phyloP scores from a whole-genome alignment of 2,888 invertebrate genomes.

The Teinopalpus imperialis region DNA sequence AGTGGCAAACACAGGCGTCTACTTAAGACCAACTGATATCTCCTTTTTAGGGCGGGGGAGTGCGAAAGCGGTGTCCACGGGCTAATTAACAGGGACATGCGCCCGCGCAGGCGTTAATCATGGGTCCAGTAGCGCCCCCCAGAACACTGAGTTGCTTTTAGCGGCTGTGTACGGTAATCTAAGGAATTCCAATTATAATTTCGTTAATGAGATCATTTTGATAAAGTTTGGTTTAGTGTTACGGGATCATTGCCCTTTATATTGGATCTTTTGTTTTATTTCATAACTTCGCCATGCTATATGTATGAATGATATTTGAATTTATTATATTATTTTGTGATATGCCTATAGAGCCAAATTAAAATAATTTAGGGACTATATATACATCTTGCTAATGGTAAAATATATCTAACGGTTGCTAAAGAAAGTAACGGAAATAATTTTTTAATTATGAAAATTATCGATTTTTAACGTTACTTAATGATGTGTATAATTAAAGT shows the following conservation, averaged over 20 bases:
- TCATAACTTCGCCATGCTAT: no score
- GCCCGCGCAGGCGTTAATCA: constrained; percentile 67
- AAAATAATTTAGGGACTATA: no score
- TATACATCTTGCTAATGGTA: no score
- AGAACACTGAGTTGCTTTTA: constrained; percentile 75
- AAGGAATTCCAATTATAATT: constrained; percentile 68
- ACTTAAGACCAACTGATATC: constrained; percentile 65
- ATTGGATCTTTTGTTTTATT: no score
- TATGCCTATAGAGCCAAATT: no score
- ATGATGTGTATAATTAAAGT: no score
- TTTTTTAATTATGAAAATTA: no score
- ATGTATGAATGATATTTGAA: no score
- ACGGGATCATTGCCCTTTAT: constrained; percentile 23
- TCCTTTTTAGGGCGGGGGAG: constrained; percentile 70
- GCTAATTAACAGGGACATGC: constrained; percentile 77
- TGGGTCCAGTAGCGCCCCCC: constrained; percentile 47
- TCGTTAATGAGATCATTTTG: constrained; percentile 45
- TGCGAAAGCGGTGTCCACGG: constrained; percentile 64
- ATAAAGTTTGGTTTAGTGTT: constrained; percentile 28
- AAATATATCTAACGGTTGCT: no score
- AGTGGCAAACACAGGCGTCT: constrained; percentile 48
- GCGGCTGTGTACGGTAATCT: constrained; percentile 69
- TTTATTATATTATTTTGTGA: no score
- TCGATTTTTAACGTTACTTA: no score
- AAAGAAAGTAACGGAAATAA: no score